phyloP scores from a whole-genome alignment of 2,113 vertebrate species.

The Carlito syrichta region DNA sequence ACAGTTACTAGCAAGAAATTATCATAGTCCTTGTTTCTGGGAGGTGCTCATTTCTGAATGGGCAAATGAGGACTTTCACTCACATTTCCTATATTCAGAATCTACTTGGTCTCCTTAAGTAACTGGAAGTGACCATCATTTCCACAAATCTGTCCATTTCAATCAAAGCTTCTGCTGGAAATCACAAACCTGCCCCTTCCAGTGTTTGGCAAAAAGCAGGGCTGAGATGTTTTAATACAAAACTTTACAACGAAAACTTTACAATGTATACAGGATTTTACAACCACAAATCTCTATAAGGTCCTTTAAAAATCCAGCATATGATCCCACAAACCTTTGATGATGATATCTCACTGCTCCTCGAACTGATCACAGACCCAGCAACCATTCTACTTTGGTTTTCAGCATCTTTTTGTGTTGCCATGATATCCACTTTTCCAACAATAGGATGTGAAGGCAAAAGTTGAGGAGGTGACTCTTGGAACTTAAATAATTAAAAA shows the following conservation, averaged over 20 bases:
- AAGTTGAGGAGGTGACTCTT: constrained; percentile 70
- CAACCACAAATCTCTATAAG: constrained; percentile 1
- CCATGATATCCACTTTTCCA: constrained; percentile 52
- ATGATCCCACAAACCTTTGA: constrained; percentile 81
- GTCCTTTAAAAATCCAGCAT: neutral
- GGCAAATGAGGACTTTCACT: neutral
- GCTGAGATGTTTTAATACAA: neutral
- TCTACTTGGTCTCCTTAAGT: neutral
- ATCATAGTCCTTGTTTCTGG: neutral
- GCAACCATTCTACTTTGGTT: constrained; percentile 17
- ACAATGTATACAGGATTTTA: neutral
- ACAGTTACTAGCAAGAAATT: neutral
- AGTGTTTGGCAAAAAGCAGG: neutral
- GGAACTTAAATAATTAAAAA: constrained; percentile 75
- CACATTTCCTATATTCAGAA: neutral
- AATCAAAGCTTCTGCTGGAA: neutral
- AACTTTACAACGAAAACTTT: neutral
- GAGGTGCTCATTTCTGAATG: neutral
- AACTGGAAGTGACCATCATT: neutral
- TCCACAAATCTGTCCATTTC: neutral
- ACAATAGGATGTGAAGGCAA: constrained; percentile 81
- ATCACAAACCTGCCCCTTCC: neutral
- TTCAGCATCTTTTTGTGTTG: constrained; percentile 65
- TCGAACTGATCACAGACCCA: constrained; percentile 40
- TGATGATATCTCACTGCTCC: constrained; percentile 59